Evolutionary conservation across 2,888 invertebrate genomes (phyloP).

Genomic region (Barypeithes pellucidus): DNA sequence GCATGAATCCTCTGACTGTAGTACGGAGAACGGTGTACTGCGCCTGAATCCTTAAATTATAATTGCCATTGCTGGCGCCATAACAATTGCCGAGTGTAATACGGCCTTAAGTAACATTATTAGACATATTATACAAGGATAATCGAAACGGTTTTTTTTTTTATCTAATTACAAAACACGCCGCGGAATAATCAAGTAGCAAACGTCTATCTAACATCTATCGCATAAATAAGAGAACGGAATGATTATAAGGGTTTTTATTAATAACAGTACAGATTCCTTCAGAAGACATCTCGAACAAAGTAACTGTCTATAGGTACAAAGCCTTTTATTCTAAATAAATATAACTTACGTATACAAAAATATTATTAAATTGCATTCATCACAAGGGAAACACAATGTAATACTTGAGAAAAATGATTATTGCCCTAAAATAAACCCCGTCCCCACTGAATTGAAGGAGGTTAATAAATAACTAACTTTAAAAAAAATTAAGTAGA

Average conservation of each 20-base stretch:
- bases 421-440: neutral
- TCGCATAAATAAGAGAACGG: neutral
- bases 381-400: conserved; percentile 1
- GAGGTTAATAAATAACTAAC: neutral
- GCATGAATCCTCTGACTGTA: no score
- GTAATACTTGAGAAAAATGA: conserved; percentile 13
- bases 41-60: no score
- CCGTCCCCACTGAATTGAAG: neutral
- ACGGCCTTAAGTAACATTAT: no score
- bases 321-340: conserved; percentile 9
- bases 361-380: conserved; percentile 23
- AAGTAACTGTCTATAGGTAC: conserved; percentile 31
- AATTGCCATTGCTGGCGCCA: no score
- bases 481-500: neutral
- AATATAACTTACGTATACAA: conserved; percentile 7
- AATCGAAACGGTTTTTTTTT: no score
- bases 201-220: no score
- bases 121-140: no score
- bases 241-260: conserved; percentile 13
- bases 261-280: conserved; percentile 42
- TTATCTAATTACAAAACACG: no score
- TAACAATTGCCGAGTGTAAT: no score
- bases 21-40: no score
- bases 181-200: no score
- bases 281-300: conserved; percentile 31